These are phyloP conservation scores for Phyllotreta striolata DNA, from an alignment of 2,888 invertebrate genomes.

Conservation along the genomic window DNA sequence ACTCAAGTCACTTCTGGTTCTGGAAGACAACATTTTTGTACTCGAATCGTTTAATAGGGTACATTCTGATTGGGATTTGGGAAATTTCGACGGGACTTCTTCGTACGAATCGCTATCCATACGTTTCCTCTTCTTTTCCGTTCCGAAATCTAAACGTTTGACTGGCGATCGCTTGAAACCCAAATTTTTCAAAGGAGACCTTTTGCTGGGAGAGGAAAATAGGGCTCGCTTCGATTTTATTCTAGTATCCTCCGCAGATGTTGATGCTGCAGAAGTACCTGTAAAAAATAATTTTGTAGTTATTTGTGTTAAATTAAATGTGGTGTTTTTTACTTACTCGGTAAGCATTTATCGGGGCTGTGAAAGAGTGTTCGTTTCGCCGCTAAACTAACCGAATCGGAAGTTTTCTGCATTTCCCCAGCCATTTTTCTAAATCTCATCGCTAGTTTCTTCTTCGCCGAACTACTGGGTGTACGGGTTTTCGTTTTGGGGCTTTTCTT, in stretches of 20 bases:
- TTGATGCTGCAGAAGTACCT: constrained; percentile 42
- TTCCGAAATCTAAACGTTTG: constrained; percentile 39
- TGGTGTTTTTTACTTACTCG: constrained; percentile 42
- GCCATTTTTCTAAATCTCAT: constrained; percentile 51
- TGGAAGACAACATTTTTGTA: constrained; percentile 21
- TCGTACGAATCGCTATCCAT: constrained; percentile 57
- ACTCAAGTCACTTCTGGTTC: constrained; percentile 44
- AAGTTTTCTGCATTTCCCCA: constrained; percentile 47
- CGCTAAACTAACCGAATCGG: constrained; percentile 29
- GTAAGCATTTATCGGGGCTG: constrained; percentile 65
- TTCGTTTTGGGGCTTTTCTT: constrained; percentile 64
- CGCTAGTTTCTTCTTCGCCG: constrained; percentile 68
- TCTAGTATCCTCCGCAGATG: constrained; percentile 31
- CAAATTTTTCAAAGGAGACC: constrained; percentile 63
- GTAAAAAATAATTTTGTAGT: neutral
- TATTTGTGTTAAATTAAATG: constrained; percentile 14
- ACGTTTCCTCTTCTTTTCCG: constrained; percentile 64
- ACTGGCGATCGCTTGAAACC: constrained; percentile 53
- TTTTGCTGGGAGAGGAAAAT: constrained; percentile 50
- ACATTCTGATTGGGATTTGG: constrained; percentile 41
- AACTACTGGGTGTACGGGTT: constrained; percentile 67
- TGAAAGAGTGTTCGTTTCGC: constrained; percentile 77
- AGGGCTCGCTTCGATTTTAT: constrained; percentile 44
- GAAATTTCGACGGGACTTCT: constrained; percentile 61
- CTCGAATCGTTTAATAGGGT: constrained; percentile 4